Evolutionary conservation across 2,113 vertebrate genomes (phyloP).

Genomic region (Setophaga kirtlandii): DNA sequence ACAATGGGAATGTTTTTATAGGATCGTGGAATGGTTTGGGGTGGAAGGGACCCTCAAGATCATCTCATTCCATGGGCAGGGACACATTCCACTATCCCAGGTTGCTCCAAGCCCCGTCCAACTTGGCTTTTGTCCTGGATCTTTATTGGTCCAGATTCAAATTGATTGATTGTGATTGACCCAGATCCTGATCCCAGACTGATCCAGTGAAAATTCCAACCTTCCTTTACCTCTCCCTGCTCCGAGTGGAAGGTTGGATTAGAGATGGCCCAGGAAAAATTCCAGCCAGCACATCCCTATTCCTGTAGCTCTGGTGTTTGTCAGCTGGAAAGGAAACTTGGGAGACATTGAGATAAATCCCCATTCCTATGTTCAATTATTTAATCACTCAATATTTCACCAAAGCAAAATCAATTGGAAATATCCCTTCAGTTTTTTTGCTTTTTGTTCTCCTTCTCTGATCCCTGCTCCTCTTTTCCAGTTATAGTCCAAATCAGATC

Average conservation of each 20-base stretch:
- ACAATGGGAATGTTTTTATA: background rate
- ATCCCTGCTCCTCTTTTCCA: background rate
- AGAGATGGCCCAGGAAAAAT: background rate
- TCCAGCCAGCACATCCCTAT: background rate
- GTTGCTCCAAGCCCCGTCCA: background rate
- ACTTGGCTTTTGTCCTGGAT: too few relatives aligned
- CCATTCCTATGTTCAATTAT: background rate
- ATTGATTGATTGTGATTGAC: background rate
- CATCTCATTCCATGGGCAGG: too few relatives aligned
- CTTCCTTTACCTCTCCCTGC: background rate
- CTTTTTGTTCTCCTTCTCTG: background rate
- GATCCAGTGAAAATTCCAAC: background rate
- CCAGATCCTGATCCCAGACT: background rate
- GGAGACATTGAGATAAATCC: background rate
- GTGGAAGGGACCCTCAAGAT: too few relatives aligned
- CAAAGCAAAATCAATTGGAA: background rate
- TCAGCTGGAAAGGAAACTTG: background rate
- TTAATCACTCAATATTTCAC: background rate
- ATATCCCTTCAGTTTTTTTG: background rate
- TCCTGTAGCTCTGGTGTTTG: background rate
- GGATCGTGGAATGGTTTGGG: background rate
- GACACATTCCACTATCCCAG: background rate
- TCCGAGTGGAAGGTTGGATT: background rate
- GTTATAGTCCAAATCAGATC: background rate
- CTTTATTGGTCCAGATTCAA: background rate